Evolutionary conservation across 2,113 vertebrate species (phyloP), one percentile per base, ranked within the genome.

Genomic region (Trochalopteron elliotii): DNA sequence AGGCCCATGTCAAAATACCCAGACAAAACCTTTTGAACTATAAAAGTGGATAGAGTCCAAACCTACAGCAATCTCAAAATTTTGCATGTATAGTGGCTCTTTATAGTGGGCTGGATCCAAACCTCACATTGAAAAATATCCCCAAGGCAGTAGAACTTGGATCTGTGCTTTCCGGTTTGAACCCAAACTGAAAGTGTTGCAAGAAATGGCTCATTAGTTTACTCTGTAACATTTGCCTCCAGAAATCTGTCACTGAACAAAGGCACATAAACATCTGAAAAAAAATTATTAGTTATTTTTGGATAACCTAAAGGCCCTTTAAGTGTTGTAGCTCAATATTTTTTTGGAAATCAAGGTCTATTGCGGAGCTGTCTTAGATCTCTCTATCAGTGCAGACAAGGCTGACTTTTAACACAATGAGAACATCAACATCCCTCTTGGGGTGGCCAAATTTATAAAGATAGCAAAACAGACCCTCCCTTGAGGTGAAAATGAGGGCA

Each of bases 131-230:
- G 76, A 95, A 93, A 94, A 94, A 93, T 83, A 81, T 90, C 88
- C 92, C 92, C 85, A 88, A 74, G 90, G 93, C 87, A 70, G 55
- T 1, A 80, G 88, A 95, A 83, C 83, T 96, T 96, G 93, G 94
- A 93, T 93, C 90, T 67, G 30, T 80, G 40, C 85, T 96, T 96
- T 95, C 86, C 68, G 33, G 55, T 90, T 95, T 96, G 88, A 96
- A 94, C 80, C 78, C 83, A 84, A 87, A 90, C 61, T 60, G 81
- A 85, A 91, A 89, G 83, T 88, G 90, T 84, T 96, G 89, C 93
- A 95, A 93, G 93, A 89, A 93, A 96, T 92, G 71, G 80, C 45
- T 97, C 76, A 75, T 95, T 94, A 96, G 44, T 79, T 93, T 81
- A 76, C 74, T 49, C 44, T 68, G 64, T 64, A 94, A 60, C 52